Percentiles rank a stretch among this genome's conserved stretches.
phyloP scores from a whole-genome alignment of 2,888 invertebrate genomes.

The Prenolepis imparis region DNA sequence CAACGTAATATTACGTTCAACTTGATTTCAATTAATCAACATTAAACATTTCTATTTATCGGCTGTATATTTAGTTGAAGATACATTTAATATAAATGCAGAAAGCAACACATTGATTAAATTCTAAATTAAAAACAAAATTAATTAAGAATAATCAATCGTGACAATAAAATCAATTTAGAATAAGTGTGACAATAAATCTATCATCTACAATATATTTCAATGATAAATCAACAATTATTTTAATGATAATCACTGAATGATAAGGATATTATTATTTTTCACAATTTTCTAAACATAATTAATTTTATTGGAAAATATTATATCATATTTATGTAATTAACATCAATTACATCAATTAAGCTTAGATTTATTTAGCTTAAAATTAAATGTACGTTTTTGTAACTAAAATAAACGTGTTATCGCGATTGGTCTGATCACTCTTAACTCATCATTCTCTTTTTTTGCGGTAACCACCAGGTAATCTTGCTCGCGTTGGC shows the following conservation, averaged over 20 bases:
- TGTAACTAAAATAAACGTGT: not conserved
- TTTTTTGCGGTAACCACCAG: constrained; percentile 59
- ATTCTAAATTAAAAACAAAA: not conserved
- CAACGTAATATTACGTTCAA: not conserved
- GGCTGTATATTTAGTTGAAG: not conserved
- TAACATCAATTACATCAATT: not conserved
- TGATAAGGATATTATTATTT: constrained; percentile 7
- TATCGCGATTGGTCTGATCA: not conserved
- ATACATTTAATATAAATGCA: not conserved
- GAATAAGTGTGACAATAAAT: constrained; percentile 18
- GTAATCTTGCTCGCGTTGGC: constrained; percentile 76
- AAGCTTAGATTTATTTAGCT: not conserved
- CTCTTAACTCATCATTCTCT: not conserved
- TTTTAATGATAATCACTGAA: constrained; percentile 15
- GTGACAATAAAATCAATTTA: too few species aligned
- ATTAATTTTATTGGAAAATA: constrained; percentile 19
- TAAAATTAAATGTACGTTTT: not conserved
- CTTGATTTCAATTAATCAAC: constrained; percentile 1
- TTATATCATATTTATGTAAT: not conserved
- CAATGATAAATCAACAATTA: constrained; percentile 11
- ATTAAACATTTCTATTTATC: not conserved
- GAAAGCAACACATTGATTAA: not conserved
- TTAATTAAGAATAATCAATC: not conserved
- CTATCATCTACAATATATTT: not conserved
- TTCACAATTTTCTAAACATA: constrained; percentile 24